phyloP scores from a whole-genome alignment of 2,888 invertebrate species.

The Eupithecia dodoneata region DNA sequence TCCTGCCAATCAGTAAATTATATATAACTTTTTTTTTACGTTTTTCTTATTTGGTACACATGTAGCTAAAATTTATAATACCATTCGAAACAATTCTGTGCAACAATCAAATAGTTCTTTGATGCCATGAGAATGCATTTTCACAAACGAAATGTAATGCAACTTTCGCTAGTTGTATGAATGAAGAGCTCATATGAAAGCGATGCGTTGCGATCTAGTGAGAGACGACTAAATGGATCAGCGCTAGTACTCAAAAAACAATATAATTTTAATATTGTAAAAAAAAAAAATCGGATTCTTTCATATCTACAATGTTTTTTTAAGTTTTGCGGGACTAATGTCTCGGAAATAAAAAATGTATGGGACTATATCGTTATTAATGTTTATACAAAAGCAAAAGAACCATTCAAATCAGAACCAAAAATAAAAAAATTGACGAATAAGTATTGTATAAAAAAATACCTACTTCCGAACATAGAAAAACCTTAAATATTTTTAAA shows the following conservation, averaged over 20 bases:
- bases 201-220: not conserved
- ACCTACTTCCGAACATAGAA: too few relatives aligned
- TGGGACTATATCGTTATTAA: too few relatives aligned
- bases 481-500: too few relatives aligned
- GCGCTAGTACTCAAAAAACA: not conserved
- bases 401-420: not conserved
- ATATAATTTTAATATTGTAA: not conserved
- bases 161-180: constrained; percentile 69
- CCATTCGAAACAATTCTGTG: constrained; percentile 15
- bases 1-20: not conserved
- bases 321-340: too few relatives aligned
- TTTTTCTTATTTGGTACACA: not conserved
- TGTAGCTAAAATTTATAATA: not conserved
- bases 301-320: not conserved
- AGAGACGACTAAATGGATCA: not conserved
- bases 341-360: too few relatives aligned
- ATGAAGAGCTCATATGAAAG: constrained; percentile 26
- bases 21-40: not conserved
- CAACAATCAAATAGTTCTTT: constrained; percentile 49
- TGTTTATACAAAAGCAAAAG: too few relatives aligned
- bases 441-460: not conserved
- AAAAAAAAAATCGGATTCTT: not conserved
- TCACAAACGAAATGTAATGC: constrained; percentile 69
- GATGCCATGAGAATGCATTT: constrained; percentile 68
- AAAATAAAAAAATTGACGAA: not conserved